phyloP scores from a whole-genome alignment of 2,113 vertebrate species.

The Polypterus bichir region DNA sequence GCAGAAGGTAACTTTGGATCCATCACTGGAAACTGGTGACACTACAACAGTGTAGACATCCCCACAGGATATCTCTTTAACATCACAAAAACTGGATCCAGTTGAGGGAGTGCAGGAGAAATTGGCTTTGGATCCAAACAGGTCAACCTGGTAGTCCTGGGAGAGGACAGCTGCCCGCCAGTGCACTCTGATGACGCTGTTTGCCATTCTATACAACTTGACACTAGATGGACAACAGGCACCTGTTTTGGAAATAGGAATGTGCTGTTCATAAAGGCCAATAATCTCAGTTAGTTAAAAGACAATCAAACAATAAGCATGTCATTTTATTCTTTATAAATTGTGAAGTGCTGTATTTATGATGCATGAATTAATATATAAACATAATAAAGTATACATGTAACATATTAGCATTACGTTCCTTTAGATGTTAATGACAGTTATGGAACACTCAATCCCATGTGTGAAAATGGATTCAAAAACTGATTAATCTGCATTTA shows the following conservation, averaged over 20 bases:
- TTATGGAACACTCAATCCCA: too few relatives aligned
- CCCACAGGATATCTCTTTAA: constrained; percentile 60
- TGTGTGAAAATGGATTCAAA: too few relatives aligned
- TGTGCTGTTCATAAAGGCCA: too few relatives aligned
- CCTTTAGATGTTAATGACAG: too few relatives aligned
- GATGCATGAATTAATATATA: too few relatives aligned
- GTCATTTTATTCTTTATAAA: too few relatives aligned
- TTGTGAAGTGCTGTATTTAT: too few relatives aligned
- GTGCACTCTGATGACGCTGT: constrained; percentile 58
- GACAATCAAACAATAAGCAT: too few relatives aligned
- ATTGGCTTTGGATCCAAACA: constrained; percentile 62
- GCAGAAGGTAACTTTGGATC: constrained; percentile 61
- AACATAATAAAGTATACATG: too few relatives aligned
- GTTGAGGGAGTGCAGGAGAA: constrained; percentile 57
- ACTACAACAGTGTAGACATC: constrained; percentile 69
- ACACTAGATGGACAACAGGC: constrained; percentile 74
- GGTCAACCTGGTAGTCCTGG: constrained; percentile 50
- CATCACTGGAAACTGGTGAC: constrained; percentile 47
- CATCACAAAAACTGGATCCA: constrained; percentile 59
- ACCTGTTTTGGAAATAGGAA: constrained; percentile 34
- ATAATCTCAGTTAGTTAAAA: too few relatives aligned
- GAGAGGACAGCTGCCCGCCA: constrained; percentile 52
- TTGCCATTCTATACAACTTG: constrained; percentile 59
- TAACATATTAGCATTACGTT: too few relatives aligned
- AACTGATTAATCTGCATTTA: too few relatives aligned